Evolutionary conservation across 2,888 invertebrate genomes (phyloP), one percentile per base, ranked within the genome.

Genomic region (Coecobrya sp.): DNA sequence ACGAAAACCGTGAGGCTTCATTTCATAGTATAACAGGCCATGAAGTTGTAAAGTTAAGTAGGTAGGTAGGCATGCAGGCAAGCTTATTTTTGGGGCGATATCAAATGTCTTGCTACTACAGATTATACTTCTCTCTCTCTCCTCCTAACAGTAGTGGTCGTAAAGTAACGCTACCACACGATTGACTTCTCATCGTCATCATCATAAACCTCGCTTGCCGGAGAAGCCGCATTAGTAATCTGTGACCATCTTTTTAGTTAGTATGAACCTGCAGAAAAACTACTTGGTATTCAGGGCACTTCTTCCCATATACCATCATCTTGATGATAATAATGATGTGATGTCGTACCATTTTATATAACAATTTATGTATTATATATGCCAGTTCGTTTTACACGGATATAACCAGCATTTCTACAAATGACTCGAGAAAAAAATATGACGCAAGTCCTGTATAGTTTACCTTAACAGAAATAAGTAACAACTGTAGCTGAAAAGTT

Each of bases 241-340:
- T 86, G 70, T 86, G 45, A 84, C 68, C 65, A 85, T 85, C 85
- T 62, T 45, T 65, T 49, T 68, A 19, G 45, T 25, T 52, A 52
- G 45, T 27, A 62, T 30, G 36, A 49, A 85, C 36, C 55, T 62
- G 84, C 62, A 68, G 49, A 25, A 85, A 84, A 84, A 27, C 87
- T 89, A 45, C 55, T 89, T 89, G 55, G 59, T 89, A 89, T 89
- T 82, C 89, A 84, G 30, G n/a, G 27, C 87, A 79, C 65, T 59
- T 16, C 10, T 30, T 16, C 52, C 30, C 82, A 82, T 82, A 89
- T 73, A 84, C 70, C 70, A 82, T 84, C 89, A 89, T 89, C 86
- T 45, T 85, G 84, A 73, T 84, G 65, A 88, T 88, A 49, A 89
- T 89, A 68, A 81, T 88, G 88, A 89, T 84, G 89, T 88, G 55